These are phyloP conservation scores for Dione juno DNA, from an alignment of 2,888 invertebrate species.

Conservation along the genomic window DNA sequence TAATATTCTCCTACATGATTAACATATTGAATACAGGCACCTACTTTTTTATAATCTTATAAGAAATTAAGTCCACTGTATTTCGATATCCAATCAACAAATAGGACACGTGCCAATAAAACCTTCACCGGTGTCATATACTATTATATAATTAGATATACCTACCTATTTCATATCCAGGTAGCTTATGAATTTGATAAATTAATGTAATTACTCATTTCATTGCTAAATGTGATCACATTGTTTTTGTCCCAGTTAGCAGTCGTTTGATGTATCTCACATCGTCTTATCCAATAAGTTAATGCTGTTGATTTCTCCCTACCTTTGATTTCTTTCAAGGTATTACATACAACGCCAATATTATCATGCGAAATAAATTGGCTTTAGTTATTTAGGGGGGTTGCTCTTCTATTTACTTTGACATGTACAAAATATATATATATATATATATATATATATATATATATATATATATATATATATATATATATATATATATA, in stretches of 20 bases:
- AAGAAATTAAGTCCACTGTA: too few species aligned
- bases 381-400: conserved; percentile 38
- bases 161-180: not conserved
- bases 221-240: conserved; percentile 60
- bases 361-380: conserved; percentile 46
- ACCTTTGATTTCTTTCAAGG: conserved; percentile 50
- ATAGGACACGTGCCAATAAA: not conserved
- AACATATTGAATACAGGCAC: too few species aligned
- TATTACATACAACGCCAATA: conserved; percentile 55
- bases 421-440: not conserved
- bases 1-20: too few species aligned
- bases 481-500: too few species aligned
- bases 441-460: not conserved
- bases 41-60: too few species aligned
- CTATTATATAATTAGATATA: not conserved
- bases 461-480: too few species aligned
- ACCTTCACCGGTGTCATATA: not conserved
- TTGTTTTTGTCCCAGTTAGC: conserved; percentile 61
- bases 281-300: conserved; percentile 78
- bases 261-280: conserved; percentile 71
- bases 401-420: conserved; percentile 20
- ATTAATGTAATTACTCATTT: conserved; percentile 50
- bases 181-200: conserved; percentile 11
- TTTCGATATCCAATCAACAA: not conserved
- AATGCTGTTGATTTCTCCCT: conserved; percentile 63